Percentiles rank a stretch among this genome's conserved stretches.
These are phyloP conservation scores for Echinarachnius parma DNA, from an alignment of 53 echinoderm and acorn worm species.

Conservation along the genomic window DNA sequence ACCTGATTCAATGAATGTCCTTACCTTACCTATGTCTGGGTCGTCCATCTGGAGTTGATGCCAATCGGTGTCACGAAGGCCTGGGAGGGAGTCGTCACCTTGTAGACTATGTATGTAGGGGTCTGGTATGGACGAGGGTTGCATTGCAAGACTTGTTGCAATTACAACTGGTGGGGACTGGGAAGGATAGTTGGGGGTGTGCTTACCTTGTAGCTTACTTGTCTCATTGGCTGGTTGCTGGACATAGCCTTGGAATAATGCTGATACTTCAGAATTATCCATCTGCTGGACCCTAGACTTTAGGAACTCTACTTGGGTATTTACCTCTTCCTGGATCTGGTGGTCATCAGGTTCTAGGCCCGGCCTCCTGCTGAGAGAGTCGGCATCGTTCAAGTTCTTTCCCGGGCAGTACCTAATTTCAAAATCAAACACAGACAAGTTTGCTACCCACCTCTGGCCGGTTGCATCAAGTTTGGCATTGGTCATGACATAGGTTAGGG, in stretches of 20 bases:
- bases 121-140: background rate
- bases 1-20: background rate
- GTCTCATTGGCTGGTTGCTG: background rate
- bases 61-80: slow-evolving; percentile 17
- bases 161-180: background rate
- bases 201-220: background rate
- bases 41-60: slow-evolving; percentile 8
- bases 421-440: slow-evolving; percentile 42
- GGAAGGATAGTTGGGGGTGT: no score
- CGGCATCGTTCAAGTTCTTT: slow-evolving; percentile 45
- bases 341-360: slow-evolving; percentile 3
- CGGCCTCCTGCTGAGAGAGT: slow-evolving; percentile 52
- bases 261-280: background rate
- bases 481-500: slow-evolving; percentile 48
- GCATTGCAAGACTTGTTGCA: background rate
- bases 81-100: slow-evolving; percentile 28
- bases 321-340: background rate
- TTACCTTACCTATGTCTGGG: slow-evolving; percentile 3
- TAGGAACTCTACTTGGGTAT: slow-evolving; percentile 14
- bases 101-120: background rate
- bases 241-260: slow-evolving; percentile 6
- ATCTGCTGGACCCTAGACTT: background rate
- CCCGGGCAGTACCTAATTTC: slow-evolving; percentile 38
- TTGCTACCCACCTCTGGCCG: slow-evolving; percentile 57
- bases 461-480: slow-evolving; percentile 56